These are phyloP conservation scores for Zaprionus lachaisei DNA, from an alignment of 1,140 invertebrate species.

Conservation along the genomic window DNA sequence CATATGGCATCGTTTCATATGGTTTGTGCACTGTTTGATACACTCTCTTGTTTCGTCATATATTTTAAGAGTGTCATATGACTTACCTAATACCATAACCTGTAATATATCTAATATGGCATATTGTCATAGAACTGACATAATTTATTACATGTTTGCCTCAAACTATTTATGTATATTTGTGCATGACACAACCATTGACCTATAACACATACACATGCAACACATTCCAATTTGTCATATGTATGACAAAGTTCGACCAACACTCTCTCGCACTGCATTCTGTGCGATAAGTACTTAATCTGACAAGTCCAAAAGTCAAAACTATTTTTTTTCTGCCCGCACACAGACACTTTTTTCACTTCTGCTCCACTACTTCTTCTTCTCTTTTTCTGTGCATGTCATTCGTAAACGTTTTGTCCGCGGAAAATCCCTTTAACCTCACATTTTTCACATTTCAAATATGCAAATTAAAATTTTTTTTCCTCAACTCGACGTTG, in stretches of 20 bases:
- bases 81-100: neutral
- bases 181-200: neutral
- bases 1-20: neutral
- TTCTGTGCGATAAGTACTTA: slow-evolving; percentile 1
- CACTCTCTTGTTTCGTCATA: no score
- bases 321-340: neutral
- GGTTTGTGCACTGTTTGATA: neutral
- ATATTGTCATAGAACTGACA: neutral
- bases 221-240: neutral
- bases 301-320: slow-evolving; percentile 8
- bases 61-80: neutral
- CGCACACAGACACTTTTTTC: neutral
- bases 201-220: neutral
- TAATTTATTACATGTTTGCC: neutral
- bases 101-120: neutral
- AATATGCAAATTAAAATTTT: slow-evolving; percentile 11
- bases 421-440: slow-evolving; percentile 1
- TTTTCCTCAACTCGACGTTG: neutral
- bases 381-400: neutral
- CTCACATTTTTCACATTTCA: slow-evolving; percentile 3
- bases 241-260: neutral
- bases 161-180: neutral
- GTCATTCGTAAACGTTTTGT: slow-evolving; percentile 5
- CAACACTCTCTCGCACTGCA: neutral
- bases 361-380: neutral